These are phyloP conservation scores for Rhodeus uyekii DNA, from an alignment of 2,797 vertebrate species.

Conservation along the genomic window DNA sequence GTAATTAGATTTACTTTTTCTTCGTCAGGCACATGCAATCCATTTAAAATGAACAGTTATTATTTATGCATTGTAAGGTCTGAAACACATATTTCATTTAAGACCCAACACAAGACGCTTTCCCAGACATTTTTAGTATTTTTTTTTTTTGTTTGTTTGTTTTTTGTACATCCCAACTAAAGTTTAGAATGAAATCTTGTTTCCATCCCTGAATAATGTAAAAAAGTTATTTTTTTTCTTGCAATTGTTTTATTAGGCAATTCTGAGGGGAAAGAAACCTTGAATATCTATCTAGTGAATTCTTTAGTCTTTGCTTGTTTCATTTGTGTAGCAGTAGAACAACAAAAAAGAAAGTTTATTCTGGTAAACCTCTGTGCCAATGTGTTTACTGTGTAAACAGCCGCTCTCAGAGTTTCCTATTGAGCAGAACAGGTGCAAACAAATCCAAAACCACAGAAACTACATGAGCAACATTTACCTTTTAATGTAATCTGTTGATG, in stretches of 20 bases:
- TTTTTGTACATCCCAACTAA: neutral
- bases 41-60: neutral
- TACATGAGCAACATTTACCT: neutral
- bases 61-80: neutral
- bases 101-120: neutral
- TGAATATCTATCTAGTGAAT: conserved; percentile 20
- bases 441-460: conserved; percentile 7
- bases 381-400: conserved; percentile 14
- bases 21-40: conserved; percentile 20
- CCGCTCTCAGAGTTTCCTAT: neutral
- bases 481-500: neutral
- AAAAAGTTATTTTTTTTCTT: too few species aligned
- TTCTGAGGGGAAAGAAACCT: too few species aligned
- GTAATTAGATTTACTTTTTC: conserved; percentile 11
- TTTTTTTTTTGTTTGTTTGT: neutral
- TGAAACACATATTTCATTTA: neutral
- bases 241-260: too few species aligned
- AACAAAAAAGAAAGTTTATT: conserved; percentile 8
- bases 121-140: conserved; percentile 12
- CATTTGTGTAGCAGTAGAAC: neutral
- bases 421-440: neutral
- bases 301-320: conserved; percentile 1
- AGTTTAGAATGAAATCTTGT: too few species aligned
- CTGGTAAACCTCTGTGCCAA: neutral
- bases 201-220: too few species aligned